phyloP scores from a whole-genome alignment of 1,140 invertebrate genomes.

The Charaxes varanes region DNA sequence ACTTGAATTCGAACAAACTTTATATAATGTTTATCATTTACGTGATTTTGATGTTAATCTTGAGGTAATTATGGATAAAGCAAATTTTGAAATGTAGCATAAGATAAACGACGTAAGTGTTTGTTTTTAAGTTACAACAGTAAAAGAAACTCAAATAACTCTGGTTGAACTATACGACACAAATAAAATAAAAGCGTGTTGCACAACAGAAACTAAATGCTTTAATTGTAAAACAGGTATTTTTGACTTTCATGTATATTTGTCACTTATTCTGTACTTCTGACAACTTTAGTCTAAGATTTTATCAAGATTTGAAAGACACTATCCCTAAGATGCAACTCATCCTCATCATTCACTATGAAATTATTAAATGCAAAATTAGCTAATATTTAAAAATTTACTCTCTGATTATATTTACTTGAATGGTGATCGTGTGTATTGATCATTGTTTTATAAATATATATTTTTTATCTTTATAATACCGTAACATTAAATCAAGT shows the following conservation, averaged over 20 bases:
- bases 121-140: too few species aligned
- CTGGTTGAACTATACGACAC: constrained; percentile 7
- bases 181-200: constrained; percentile 26
- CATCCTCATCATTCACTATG: constrained; percentile 8
- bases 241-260: constrained; percentile 57
- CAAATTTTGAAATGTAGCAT: too few species aligned
- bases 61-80: too few species aligned
- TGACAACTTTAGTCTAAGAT: constrained; percentile 31
- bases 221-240: constrained; percentile 71
- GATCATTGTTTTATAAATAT: background rate
- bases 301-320: constrained; percentile 13
- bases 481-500: background rate
- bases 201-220: constrained; percentile 67
- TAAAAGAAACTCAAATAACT: background rate
- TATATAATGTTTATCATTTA: too few species aligned
- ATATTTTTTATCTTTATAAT: background rate
- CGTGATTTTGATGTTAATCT: too few species aligned
- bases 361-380: constrained; percentile 5
- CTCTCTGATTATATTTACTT: background rate
- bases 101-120: too few species aligned
- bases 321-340: constrained; percentile 11
- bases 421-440: background rate
- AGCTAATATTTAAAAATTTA: constrained; percentile 1
- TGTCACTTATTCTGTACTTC: constrained; percentile 38
- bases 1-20: too few species aligned